Conservation (phyloP, 2,113 vertebrate species). For the Pollachius pollachius region DNA sequence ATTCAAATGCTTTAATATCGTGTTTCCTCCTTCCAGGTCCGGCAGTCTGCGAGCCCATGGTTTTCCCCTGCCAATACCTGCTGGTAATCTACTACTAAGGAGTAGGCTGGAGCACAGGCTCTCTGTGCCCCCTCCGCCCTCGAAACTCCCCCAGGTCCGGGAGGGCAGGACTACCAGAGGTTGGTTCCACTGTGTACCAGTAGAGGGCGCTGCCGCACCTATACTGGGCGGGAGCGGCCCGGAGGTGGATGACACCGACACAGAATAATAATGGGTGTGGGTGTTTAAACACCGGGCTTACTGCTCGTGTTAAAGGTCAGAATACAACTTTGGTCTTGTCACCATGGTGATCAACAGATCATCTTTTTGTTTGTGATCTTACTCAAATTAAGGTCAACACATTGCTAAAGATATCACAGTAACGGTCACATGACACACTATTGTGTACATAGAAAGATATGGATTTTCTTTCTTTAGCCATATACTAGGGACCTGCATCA, state of each 20-base stretch:
- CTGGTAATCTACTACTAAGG: conserved; percentile 57
- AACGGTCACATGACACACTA: too few relatives aligned
- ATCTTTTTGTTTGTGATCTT: too few relatives aligned
- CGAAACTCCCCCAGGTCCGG: conserved; percentile 37
- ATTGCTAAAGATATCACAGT: too few relatives aligned
- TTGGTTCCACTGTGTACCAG: conserved; percentile 47
- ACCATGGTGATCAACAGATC: too few relatives aligned
- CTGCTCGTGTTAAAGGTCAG: too few relatives aligned
- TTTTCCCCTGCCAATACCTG: conserved; percentile 50
- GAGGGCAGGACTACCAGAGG: conserved; percentile 37
- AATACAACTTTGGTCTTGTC: too few relatives aligned
- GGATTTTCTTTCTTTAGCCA: too few relatives aligned
- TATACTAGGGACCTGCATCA: too few relatives aligned
- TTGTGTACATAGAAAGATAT: too few relatives aligned
- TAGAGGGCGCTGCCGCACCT: conserved; percentile 34
- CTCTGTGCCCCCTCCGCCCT: conserved; percentile 55
- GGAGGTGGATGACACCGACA: conserved; percentile 47
- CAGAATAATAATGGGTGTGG: conserved; percentile 53
- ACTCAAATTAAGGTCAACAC: too few relatives aligned
- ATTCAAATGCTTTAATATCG: too few relatives aligned
- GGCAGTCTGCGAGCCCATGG: conserved; percentile 39
- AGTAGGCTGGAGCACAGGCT: conserved; percentile 14
- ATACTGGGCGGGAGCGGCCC: conserved; percentile 27
- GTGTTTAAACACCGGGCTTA: neutral
- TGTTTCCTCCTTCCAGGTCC: conserved; percentile 32